These are phyloP conservation scores for Diplolepis rosae DNA, from an alignment of 2,888 invertebrate genomes.

Conservation along the genomic window DNA sequence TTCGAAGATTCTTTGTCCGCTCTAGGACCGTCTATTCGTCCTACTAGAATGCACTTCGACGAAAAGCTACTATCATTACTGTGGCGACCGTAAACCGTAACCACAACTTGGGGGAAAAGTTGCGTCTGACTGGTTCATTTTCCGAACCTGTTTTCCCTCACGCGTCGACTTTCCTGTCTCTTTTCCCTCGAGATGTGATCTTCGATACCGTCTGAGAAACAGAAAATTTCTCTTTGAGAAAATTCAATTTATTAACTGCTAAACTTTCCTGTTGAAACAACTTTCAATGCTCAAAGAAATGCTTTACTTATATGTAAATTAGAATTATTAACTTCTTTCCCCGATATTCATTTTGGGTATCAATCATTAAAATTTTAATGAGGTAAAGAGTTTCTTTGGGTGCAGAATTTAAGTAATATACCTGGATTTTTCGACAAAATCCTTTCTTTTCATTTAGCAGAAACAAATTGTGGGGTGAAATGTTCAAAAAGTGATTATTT, in stretches of 20 bases:
- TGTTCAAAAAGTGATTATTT: too few species aligned
- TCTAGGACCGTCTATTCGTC: conserved; percentile 32
- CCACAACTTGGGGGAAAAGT: conserved; percentile 39
- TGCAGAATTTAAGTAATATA: too few species aligned
- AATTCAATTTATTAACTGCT: neutral
- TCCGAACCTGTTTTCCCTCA: conserved; percentile 40
- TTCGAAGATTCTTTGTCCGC: neutral
- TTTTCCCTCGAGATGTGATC: conserved; percentile 15
- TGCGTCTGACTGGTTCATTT: conserved; percentile 45
- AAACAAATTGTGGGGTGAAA: too few species aligned
- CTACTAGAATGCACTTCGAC: conserved; percentile 29
- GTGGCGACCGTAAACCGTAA: conserved; percentile 33
- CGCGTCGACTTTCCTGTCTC: neutral
- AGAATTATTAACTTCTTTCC: too few species aligned
- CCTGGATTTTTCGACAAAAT: too few species aligned
- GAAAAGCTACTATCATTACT: conserved; percentile 34
- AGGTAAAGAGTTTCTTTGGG: too few species aligned
- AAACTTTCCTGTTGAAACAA: too few species aligned
- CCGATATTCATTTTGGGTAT: too few species aligned
- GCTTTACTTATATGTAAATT: neutral
- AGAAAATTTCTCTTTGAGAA: conserved; percentile 13
- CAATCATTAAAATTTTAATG: too few species aligned
- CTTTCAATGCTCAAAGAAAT: neutral
- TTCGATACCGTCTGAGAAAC: neutral
- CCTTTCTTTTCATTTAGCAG: too few species aligned